These are phyloP conservation scores for Drosophila sechellia DNA, from an alignment of 1,140 invertebrate species.

Conservation along the genomic window DNA sequence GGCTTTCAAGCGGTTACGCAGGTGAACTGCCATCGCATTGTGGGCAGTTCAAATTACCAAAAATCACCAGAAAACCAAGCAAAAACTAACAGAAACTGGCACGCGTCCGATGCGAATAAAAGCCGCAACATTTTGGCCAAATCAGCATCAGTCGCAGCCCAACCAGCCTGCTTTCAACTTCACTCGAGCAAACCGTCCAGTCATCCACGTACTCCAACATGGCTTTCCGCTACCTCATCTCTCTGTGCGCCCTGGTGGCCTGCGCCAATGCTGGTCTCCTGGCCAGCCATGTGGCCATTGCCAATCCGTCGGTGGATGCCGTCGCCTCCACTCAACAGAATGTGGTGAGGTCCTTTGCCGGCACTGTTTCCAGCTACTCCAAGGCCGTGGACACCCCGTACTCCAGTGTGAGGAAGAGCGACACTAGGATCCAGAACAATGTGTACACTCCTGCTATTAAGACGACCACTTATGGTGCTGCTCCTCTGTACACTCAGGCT, in stretches of 20 bases:
- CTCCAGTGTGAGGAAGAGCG: constrained; percentile 87
- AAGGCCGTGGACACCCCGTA: constrained; percentile 88
- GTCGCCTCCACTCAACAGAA: constrained; percentile 86
- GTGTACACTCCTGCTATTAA: constrained; percentile 82
- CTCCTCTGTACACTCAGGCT: constrained; percentile 68
- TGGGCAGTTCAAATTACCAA: constrained; percentile 63
- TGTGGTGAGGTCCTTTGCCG: constrained; percentile 86
- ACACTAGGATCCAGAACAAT: constrained; percentile 85
- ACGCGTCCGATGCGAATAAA: constrained; percentile 78
- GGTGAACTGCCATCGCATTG: constrained; percentile 55
- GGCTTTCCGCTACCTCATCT: constrained; percentile 84
- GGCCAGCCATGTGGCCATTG: constrained; percentile 54
- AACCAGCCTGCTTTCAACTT: constrained; percentile 34
- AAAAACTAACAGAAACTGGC: constrained; percentile 35
- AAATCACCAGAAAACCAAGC: constrained; percentile 1
- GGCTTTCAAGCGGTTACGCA: constrained; percentile 68
- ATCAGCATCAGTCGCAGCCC: constrained; percentile 72
- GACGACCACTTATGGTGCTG: constrained; percentile 67
- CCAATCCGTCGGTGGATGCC: constrained; percentile 84
- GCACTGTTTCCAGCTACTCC: constrained; percentile 87
- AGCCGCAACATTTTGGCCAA: constrained; percentile 58
- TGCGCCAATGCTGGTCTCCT: constrained; percentile 84
- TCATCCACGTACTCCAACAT: constrained; percentile 35
- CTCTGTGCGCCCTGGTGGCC: constrained; percentile 84
- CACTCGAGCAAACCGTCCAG: constrained; percentile 13